Conservation (phyloP, 2,113 vertebrate genomes). For the Lagenorhynchus albirostris region DNA sequence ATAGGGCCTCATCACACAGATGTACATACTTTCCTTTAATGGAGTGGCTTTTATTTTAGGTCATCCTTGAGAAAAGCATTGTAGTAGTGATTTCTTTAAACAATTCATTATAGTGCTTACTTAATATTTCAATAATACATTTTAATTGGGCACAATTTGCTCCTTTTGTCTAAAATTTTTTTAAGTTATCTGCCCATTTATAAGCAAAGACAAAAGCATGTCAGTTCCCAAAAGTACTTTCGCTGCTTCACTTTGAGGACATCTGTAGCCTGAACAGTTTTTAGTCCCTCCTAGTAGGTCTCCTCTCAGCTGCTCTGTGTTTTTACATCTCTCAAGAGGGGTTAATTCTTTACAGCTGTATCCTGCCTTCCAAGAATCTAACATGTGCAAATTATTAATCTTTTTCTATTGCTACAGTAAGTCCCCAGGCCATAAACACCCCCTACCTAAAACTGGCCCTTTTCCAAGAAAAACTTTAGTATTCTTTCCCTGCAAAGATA, state of each 20-base stretch:
- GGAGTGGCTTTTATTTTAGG: not conserved
- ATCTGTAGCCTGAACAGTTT: conserved; percentile 79
- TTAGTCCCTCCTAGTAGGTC: conserved; percentile 77
- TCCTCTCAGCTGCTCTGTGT: conserved; percentile 83
- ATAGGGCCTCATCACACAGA: not conserved
- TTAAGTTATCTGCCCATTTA: conserved; percentile 28
- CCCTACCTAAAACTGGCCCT: conserved; percentile 82
- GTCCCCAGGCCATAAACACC: conserved; percentile 85
- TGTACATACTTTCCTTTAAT: not conserved
- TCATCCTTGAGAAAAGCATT: not conserved
- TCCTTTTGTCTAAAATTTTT: conserved; percentile 59
- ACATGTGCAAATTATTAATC: conserved; percentile 91
- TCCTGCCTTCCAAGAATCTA: conserved; percentile 86
- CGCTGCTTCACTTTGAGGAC: conserved; percentile 78
- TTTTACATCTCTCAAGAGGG: conserved; percentile 88
- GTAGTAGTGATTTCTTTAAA: conserved; percentile 26
- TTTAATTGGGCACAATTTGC: conserved; percentile 46
- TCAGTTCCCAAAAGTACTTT: conserved; percentile 67
- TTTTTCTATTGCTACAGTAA: conserved; percentile 87
- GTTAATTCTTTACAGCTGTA: conserved; percentile 90
- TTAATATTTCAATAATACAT: conserved; percentile 41
- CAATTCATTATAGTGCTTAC: conserved; percentile 39
- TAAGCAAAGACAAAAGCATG: conserved; percentile 67
- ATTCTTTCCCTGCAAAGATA: conserved; percentile 81
- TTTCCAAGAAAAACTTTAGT: conserved; percentile 85